Base-by-base conservation (phyloP, 2,888 invertebrate genomes). In the Timandra comae region DNA sequence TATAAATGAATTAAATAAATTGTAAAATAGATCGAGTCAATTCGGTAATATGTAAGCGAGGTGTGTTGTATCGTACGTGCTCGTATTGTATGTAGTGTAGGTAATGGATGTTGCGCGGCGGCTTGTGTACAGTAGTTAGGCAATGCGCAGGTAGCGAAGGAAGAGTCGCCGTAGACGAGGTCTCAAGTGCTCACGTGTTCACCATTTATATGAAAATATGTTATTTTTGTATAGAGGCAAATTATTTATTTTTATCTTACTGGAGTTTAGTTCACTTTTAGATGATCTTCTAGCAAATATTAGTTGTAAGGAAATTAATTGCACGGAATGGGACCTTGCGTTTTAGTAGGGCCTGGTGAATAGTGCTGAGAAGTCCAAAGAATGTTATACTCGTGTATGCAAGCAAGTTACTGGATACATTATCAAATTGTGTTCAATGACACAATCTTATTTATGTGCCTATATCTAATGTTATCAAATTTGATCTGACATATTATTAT, bases 161-260 rank as follows among this genome's bases (percentile, higher is more conserved):
- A 28, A 29, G 44, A 38, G 46, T 43, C 49, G 53, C 60, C 57
- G 63, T 52, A 51, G 31, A 32, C n/a, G 53, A 48, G 63, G 60
- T 68, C 63, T 64, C 67, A 56, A 60, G 61, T 66, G 73, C 76
- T 81, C 79, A 73, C 68, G 80, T 82, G 81, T 82, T 84, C 81
- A 80, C 72, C 72, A 66, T 69, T 57, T 70, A 63, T 69, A 46
- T 43, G 31, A 46, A 72, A 73, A 76, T 74, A 71, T 69, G 69
- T 81, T 80, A 79, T 80, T 82, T 81, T 81, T 82, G 73, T 82
- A 82, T 80, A 82, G 79, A 81, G 68, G 73, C 75, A 77, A 81
- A 82, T 80, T 82, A 82, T 84, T 82, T 84, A 80, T 82, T 82
- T 73, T 71, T 68, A 59, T 63, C 61, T 55, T 68, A 68, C 56